Evolutionary conservation across 2,888 invertebrate species (phyloP).

Genomic region (Hololepta plana): DNA sequence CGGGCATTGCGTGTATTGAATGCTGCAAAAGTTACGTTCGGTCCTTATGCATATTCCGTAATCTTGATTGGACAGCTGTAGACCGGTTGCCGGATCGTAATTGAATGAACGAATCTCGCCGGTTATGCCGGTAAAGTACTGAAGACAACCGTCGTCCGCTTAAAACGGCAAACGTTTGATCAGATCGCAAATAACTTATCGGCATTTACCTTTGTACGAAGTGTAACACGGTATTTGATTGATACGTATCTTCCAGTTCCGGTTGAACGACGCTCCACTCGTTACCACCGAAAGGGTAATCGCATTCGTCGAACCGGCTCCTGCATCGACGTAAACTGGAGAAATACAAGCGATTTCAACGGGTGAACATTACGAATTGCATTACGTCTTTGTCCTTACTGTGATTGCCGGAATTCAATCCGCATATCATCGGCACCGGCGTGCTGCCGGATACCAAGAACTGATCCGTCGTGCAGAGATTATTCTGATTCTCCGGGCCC

Average conservation of each 20-base stretch:
- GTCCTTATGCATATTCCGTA: conserved; percentile 72
- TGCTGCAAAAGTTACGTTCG: conserved; percentile 74
- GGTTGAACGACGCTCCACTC: conserved; percentile 50
- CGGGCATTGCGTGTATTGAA: conserved; percentile 62
- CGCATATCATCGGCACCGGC: conserved; percentile 65
- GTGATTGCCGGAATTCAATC: conserved; percentile 63
- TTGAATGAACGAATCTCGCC: conserved; percentile 72
- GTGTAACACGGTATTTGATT: conserved; percentile 65
- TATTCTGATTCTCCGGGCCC: conserved; percentile 57
- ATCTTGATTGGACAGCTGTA: conserved; percentile 75
- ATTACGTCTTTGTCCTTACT: conserved; percentile 34
- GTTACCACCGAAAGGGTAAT: conserved; percentile 68
- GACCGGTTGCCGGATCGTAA: conserved; percentile 55
- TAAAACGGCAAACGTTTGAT: too few relatives aligned
- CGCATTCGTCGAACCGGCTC: conserved; percentile 55
- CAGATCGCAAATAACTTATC: conserved; percentile 2
- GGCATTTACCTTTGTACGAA: conserved; percentile 40
- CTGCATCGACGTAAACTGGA: conserved; percentile 72
- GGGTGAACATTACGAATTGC: too few relatives aligned
- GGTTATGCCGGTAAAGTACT: conserved; percentile 61
- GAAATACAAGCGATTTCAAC: conserved; percentile 3
- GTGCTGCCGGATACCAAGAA: conserved; percentile 71
- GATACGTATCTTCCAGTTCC: conserved; percentile 66
- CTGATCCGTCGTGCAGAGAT: conserved; percentile 70
- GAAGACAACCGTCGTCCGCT: conserved; percentile 64